A percentile compares a stretch with the other conserved stretches of the same genome.
phyloP scores from a whole-genome alignment of 2,888 invertebrate genomes.

The Drosophila demipolita region DNA sequence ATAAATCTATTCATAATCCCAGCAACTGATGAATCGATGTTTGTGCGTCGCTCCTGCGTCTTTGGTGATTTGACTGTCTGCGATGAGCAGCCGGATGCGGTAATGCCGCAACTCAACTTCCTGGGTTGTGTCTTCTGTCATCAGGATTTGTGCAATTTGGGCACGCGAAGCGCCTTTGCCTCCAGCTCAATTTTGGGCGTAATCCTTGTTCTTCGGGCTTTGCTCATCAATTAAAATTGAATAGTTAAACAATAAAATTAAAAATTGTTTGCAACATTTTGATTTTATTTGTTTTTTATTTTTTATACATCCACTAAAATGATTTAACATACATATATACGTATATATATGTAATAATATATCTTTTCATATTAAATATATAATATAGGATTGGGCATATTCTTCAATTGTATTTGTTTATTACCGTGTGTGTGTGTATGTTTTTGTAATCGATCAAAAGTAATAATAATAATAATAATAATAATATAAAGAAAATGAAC shows the following conservation, averaged over 20 bases:
- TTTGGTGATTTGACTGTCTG: constrained; percentile 68
- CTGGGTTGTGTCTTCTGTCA: constrained; percentile 66
- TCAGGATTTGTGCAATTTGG: constrained; percentile 70
- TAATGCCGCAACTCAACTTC: constrained; percentile 58
- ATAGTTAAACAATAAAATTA: background rate
- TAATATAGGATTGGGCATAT: constrained; percentile 65
- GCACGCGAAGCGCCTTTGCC: constrained; percentile 11
- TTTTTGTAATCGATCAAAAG: constrained; percentile 35
- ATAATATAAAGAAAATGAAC: constrained; percentile 34
- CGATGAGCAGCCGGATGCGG: constrained; percentile 68
- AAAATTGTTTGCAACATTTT: constrained; percentile 41
- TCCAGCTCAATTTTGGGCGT: background rate
- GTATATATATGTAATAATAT: constrained; percentile 56
- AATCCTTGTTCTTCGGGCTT: background rate
- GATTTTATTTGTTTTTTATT: constrained; percentile 44
- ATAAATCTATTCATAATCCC: background rate
- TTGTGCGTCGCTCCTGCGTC: constrained; percentile 74
- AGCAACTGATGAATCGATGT: constrained; percentile 56
- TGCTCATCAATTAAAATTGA: background rate
- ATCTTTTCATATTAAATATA: constrained; percentile 46
- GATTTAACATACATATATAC: constrained; percentile 75
- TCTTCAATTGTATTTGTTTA: constrained; percentile 54
- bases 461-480: constrained; percentile 41
- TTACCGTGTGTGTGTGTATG: constrained; percentile 46
- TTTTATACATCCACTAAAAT: constrained; percentile 78